A percentile compares a stretch with the other conserved stretches of the same genome.
Conservation (phyloP, 2,888 invertebrate species). For the Capitulum mitella region DNA sequence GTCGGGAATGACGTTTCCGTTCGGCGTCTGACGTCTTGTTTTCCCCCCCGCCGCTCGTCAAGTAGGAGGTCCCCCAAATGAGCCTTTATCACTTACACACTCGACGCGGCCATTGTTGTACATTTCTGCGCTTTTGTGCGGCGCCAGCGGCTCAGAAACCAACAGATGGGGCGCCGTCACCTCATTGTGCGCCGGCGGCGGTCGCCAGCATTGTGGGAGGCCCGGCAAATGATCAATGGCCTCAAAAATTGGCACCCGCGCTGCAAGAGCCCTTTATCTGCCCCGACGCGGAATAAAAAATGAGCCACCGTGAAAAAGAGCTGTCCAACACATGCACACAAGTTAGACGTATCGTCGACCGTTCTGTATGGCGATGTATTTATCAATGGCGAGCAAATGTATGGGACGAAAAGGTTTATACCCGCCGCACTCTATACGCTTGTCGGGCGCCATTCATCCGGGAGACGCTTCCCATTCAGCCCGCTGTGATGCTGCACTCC, state of each 20-base stretch:
- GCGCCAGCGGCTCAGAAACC: background rate
- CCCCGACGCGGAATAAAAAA: background rate
- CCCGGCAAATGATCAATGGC: background rate
- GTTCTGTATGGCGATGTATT: constrained; percentile 5
- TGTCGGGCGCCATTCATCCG: background rate
- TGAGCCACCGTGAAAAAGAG: background rate
- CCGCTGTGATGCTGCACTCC: background rate
- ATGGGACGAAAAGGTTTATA: background rate
- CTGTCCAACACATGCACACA: constrained; percentile 23
- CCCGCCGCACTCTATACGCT: background rate
- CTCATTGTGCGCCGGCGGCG: background rate
- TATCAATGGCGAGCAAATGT: constrained; percentile 7
- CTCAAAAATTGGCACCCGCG: background rate
- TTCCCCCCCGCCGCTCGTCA: background rate
- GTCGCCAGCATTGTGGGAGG: background rate
- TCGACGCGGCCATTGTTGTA: background rate
- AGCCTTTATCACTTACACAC: constrained; percentile 23
- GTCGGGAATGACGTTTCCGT: background rate
- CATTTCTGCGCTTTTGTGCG: constrained; percentile 19
- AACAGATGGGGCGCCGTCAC: background rate
- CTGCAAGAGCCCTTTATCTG: background rate
- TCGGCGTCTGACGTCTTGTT: background rate
- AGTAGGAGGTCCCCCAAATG: constrained; percentile 20
- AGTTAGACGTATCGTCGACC: constrained; percentile 12
- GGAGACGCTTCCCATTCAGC: background rate